Evolutionary conservation across 2,797 vertebrate genomes (phyloP), one percentile per base, ranked within the genome.

Genomic region (Triplophysa yarkandensis): DNA sequence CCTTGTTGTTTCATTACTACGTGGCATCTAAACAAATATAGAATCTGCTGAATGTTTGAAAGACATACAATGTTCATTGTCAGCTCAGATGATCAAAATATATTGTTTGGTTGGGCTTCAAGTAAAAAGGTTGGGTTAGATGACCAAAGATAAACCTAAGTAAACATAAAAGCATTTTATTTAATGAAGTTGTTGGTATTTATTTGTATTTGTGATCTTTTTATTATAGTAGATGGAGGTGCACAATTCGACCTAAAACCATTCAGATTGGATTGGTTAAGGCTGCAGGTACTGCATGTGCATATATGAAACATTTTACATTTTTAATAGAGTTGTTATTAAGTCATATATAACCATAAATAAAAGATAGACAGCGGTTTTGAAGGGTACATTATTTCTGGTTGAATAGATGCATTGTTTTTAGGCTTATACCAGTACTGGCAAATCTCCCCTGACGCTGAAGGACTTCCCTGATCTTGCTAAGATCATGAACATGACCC

Each of bases 241-340:
- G 92, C 94, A 71, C 87, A 90, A 76, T 94, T 97, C 79, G 93
- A 97, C 66, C 93, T 98, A 76, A 86, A 83, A 11, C 91, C 91
- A 1, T 81, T 97, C 9, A 92, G 96, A 81, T 68, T 98, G 78
- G 96, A 98, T 84, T 98, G 96, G 96, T 89, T 98, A 66, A 90
- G 96, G 68, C 79, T 98, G 74, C 96, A 98, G 95, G 96, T 98
- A 82, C 43, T 52, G 27, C 54, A 32, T 80, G 6, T 44, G 17
- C 55, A 58, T 16, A 58, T 6, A 14, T 32, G 16, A 19, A 32
- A 32, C 0, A 30, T n/a, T 57, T 57, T 30, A 1, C 30, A 6
- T 28, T 23, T 50, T 23, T 10, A 14, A 52, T 19, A 48, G 14
- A 43, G 41, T 10, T 36, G 5, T 46, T 30, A 30, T n/a, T n/a